These are phyloP conservation scores for Drosophila yooni DNA, from an alignment of 2,888 invertebrate genomes.

Conservation along the genomic window DNA sequence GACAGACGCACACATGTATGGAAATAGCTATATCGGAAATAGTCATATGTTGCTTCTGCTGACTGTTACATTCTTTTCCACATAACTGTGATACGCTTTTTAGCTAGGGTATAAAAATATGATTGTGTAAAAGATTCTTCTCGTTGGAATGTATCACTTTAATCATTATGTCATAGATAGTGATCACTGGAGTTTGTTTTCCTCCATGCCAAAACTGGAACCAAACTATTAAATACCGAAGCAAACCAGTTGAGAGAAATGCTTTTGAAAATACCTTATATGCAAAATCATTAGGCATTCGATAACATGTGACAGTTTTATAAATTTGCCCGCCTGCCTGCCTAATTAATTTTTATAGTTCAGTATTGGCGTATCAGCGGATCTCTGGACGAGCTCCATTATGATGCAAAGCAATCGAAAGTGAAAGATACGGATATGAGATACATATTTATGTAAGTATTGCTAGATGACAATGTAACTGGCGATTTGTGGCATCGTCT, in stretches of 20 bases:
- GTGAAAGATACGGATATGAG: slow-evolving; percentile 58
- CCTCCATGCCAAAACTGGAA: slow-evolving; percentile 27
- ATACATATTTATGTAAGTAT: slow-evolving; percentile 49
- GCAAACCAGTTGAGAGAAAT: slow-evolving; percentile 51
- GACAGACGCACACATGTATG: background rate
- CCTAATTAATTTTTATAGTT: slow-evolving; percentile 67
- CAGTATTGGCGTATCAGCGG: slow-evolving; percentile 44
- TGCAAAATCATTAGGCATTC: slow-evolving; percentile 43
- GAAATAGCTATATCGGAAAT: background rate
- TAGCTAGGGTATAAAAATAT: background rate
- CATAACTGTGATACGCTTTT: background rate
- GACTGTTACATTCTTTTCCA: no score
- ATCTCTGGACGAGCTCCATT: slow-evolving; percentile 39
- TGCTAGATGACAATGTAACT: slow-evolving; percentile 27
- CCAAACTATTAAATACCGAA: slow-evolving; percentile 26
- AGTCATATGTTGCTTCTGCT: background rate
- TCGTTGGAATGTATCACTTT: slow-evolving; percentile 2
- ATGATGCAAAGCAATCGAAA: slow-evolving; percentile 72
- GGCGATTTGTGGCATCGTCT: slow-evolving; percentile 33
- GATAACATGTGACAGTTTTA: slow-evolving; percentile 42
- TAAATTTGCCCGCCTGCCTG: slow-evolving; percentile 48
- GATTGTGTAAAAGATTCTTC: slow-evolving; percentile 2
- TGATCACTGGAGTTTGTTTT: slow-evolving; percentile 18
- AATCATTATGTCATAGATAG: slow-evolving; percentile 44
- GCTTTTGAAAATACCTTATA: slow-evolving; percentile 33